Evolutionary conservation across 2,797 vertebrate species (phyloP).

Genomic region (Sebastes diaconus): DNA sequence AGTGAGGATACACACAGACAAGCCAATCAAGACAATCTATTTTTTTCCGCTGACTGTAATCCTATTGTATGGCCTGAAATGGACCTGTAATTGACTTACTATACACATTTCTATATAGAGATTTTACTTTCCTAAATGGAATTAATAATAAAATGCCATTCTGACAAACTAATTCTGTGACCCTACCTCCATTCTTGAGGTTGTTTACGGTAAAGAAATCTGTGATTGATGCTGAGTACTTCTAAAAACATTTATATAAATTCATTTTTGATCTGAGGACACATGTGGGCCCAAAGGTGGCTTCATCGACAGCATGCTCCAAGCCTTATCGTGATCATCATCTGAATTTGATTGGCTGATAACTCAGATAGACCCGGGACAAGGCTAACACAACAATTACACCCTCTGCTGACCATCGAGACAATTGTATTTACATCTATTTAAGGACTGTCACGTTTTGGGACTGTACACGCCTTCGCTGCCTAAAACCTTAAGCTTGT

Average conservation of each 20-base stretch:
- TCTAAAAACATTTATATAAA: not conserved
- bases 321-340: not conserved
- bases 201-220: not conserved
- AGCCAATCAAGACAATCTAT: slow-evolving; percentile 33
- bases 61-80: slow-evolving; percentile 39
- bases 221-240: not conserved
- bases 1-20: slow-evolving; percentile 5
- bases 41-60: slow-evolving; percentile 50
- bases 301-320: not conserved
- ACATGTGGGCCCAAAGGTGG: not conserved
- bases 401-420: not conserved
- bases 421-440: slow-evolving; percentile 2
- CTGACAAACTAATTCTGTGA: not conserved
- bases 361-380: not conserved
- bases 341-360: not conserved
- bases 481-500: slow-evolving; percentile 2
- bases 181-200: not conserved
- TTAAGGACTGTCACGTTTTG: not conserved
- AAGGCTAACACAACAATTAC: not conserved
- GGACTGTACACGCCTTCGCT: not conserved
- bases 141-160: not conserved
- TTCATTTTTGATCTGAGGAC: not conserved
- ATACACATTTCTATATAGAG: not conserved
- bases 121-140: not conserved
- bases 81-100: slow-evolving; percentile 1